A percentile compares a stretch with the other conserved stretches of the same genome.
phyloP scores from a whole-genome alignment of 1,140 invertebrate species.

The Lordiphosa mommai region DNA sequence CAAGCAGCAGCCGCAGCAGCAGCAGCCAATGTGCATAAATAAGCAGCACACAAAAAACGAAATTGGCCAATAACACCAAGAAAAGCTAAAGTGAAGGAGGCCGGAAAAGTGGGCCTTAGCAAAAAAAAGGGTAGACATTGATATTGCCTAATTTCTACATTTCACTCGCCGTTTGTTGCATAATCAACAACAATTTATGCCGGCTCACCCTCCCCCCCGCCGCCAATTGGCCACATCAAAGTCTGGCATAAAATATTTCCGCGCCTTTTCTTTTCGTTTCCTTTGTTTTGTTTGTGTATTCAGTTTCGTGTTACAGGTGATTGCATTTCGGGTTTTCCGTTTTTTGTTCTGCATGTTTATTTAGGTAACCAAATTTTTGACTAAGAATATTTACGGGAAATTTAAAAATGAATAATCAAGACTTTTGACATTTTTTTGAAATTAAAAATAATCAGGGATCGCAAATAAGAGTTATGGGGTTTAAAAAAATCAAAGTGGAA shows the following conservation, averaged over 20 bases:
- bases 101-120: slow-evolving; percentile 30
- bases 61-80: slow-evolving; percentile 53
- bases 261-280: slow-evolving; percentile 20
- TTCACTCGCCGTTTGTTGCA: slow-evolving; percentile 39
- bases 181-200: slow-evolving; percentile 54
- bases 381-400: too few species aligned
- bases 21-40: slow-evolving; percentile 51
- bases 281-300: slow-evolving; percentile 65
- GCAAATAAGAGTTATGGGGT: too few species aligned
- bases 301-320: slow-evolving; percentile 73
- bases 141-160: slow-evolving; percentile 44
- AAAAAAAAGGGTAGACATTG: slow-evolving; percentile 36
- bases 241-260: slow-evolving; percentile 51
- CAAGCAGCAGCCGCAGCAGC: slow-evolving; percentile 8
- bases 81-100: slow-evolving; percentile 15
- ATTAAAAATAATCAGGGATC: too few species aligned
- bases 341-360: slow-evolving; percentile 40
- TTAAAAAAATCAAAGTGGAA: too few species aligned
- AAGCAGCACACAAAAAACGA: slow-evolving; percentile 50
- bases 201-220: slow-evolving; percentile 1
- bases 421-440: too few species aligned
- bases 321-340: slow-evolving; percentile 51
- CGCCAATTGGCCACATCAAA: slow-evolving; percentile 66
- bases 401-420: too few species aligned
- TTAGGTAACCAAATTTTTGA: slow-evolving; percentile 38